phyloP scores from a whole-genome alignment of 2,797 vertebrate genomes.

The Xiphophorus birchmanni region DNA sequence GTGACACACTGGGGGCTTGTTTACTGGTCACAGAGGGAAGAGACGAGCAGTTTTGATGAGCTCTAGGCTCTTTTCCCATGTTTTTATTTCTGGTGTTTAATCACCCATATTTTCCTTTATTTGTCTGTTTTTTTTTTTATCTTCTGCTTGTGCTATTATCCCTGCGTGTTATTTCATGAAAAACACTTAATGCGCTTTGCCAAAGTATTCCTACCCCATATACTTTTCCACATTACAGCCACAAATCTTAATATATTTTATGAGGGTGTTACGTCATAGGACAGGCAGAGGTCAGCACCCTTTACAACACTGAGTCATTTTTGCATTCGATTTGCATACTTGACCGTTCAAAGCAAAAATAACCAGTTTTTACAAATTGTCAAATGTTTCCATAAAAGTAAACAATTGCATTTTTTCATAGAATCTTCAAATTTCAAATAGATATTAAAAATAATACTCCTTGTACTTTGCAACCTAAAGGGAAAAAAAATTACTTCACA shows the following conservation, averaged over 20 bases:
- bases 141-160: constrained; percentile 14
- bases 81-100: constrained; percentile 3
- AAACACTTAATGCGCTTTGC: neutral
- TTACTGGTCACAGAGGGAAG: neutral
- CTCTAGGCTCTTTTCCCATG: constrained; percentile 20
- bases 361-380: no score
- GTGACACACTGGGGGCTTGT: constrained; percentile 40
- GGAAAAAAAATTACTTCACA: no score
- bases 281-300: no score
- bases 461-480: no score
- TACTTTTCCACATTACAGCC: neutral
- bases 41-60: neutral
- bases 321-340: no score
- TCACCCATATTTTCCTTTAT: constrained; percentile 1
- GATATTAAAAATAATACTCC: no score
- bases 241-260: neutral
- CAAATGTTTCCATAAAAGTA: no score
- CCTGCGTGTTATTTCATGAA: constrained; percentile 9
- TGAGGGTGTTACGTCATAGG: neutral
- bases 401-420: no score
- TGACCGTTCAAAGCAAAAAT: no score
- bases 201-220: neutral
- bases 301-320: no score
- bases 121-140: neutral
- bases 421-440: no score